Evolutionary conservation across 2,113 vertebrate species (phyloP).

Genomic region (Tricholaema leucomelas): DNA sequence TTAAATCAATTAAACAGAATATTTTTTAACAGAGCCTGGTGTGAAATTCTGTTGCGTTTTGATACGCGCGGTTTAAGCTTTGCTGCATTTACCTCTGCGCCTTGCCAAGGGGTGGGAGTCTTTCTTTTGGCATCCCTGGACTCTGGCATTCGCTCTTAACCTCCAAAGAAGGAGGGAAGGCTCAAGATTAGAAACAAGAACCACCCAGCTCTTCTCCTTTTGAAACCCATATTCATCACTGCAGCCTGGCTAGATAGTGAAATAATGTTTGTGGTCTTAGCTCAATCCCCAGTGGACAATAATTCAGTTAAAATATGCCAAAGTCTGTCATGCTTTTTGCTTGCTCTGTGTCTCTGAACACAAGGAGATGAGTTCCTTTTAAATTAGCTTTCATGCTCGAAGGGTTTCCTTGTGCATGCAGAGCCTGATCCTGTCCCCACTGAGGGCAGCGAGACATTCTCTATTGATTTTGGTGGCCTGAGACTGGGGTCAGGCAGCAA

Average conservation of each 20-base stretch:
- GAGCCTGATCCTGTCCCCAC: not conserved
- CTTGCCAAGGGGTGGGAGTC: not conserved
- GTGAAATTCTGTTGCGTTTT: constrained; percentile 8
- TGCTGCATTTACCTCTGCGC: not conserved
- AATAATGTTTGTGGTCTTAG: constrained; percentile 42
- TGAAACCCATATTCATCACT: constrained; percentile 1
- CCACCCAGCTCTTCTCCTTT: constrained; percentile 16
- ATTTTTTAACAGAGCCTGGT: constrained; percentile 57
- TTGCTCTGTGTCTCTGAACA: constrained; percentile 13
- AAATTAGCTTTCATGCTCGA: constrained; percentile 66
- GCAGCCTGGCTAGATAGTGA: constrained; percentile 16
- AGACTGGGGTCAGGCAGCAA: constrained; percentile 15
- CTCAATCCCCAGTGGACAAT: constrained; percentile 18
- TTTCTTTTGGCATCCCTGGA: not conserved
- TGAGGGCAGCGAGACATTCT: constrained; percentile 14
- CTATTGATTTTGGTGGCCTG: constrained; percentile 1
- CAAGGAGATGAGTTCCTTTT: constrained; percentile 44
- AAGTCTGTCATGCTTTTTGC: constrained; percentile 26
- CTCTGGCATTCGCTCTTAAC: not conserved
- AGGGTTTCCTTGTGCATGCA: constrained; percentile 29
- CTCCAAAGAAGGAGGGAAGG: not conserved
- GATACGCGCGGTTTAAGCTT: not conserved
- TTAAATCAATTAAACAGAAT: constrained; percentile 75
- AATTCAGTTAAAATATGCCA: constrained; percentile 49
- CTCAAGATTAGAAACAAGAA: constrained; percentile 19